Conservation (phyloP, 2,888 invertebrate genomes). For the Volucella zonaria region DNA sequence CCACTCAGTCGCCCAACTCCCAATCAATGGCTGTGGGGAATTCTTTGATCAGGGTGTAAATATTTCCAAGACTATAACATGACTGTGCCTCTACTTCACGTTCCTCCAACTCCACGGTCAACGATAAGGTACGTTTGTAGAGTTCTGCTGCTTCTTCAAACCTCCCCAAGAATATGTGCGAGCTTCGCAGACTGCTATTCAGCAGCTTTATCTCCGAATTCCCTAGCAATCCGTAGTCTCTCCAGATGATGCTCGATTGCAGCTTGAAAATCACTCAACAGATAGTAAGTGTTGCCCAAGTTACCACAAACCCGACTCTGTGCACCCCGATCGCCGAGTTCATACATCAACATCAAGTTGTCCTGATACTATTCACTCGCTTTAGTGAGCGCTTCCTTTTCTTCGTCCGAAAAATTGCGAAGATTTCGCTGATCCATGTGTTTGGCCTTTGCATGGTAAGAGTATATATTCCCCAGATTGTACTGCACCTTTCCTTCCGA, state of each 20-base stretch:
- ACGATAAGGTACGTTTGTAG: slow-evolving; percentile 94
- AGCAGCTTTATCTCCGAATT: slow-evolving; percentile 96
- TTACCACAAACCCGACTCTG: slow-evolving; percentile 98
- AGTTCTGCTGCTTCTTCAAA: slow-evolving; percentile 97
- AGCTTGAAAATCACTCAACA: slow-evolving; percentile 95
- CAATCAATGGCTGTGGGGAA: slow-evolving; percentile 96
- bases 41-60: slow-evolving; percentile 95
- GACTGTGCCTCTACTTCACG: slow-evolving; percentile 98
- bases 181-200: slow-evolving; percentile 98
- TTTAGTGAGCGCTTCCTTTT: slow-evolving; percentile 93
- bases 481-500: slow-evolving; percentile 98
- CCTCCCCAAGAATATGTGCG: slow-evolving; percentile 97
- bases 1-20: slow-evolving; percentile 91
- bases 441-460: slow-evolving; percentile 97
- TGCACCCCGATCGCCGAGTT: slow-evolving; percentile 94
- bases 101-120: slow-evolving; percentile 96
- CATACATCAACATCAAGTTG: slow-evolving; percentile 94
- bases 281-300: slow-evolving; percentile 97
- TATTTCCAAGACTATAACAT: slow-evolving; percentile 98
- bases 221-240: slow-evolving; percentile 94
- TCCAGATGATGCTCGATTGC: slow-evolving; percentile 97
- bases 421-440: slow-evolving; percentile 92
- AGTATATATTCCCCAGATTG: slow-evolving; percentile 98
- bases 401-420: slow-evolving; percentile 96
- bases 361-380: slow-evolving; percentile 96